A percentile compares a stretch with the other conserved stretches of the same genome.
phyloP scores from a whole-genome alignment of 2,797 vertebrate genomes.

The Helostoma temminkii region DNA sequence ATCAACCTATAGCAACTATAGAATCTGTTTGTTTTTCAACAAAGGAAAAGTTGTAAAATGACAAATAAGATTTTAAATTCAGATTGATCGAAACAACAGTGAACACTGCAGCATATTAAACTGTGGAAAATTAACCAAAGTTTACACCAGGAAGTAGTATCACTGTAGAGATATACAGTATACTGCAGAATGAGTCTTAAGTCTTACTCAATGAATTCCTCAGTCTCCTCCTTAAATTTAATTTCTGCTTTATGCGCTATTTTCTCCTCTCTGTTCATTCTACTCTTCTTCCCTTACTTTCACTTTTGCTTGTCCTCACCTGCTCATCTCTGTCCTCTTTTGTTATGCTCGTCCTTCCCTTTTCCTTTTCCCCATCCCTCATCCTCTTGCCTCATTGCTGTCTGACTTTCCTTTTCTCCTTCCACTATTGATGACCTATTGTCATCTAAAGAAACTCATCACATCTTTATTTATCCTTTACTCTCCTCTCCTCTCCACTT shows the following conservation, averaged over 20 bases:
- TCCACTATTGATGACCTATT: conserved; percentile 4
- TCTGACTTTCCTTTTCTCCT: conserved; percentile 10
- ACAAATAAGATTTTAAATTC: no score
- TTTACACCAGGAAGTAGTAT: no score
- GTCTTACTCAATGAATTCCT: not conserved
- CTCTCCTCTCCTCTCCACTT: not conserved
- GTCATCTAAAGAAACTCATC: conserved; percentile 15
- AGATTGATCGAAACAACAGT: no score
- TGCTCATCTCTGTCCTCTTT: conserved; percentile 28
- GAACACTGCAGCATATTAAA: no score
- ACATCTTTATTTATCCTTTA: not conserved
- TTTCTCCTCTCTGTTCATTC: not conserved
- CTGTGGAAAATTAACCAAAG: no score
- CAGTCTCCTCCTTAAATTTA: not conserved
- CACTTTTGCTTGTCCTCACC: not conserved
- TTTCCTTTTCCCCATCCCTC: conserved; percentile 16
- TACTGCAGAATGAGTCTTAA: not conserved
- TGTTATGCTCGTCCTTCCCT: conserved; percentile 27
- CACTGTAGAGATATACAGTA: no score
- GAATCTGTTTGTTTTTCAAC: no score
- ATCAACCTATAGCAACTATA: no score
- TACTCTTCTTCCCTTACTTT: not conserved
- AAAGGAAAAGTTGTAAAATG: no score
- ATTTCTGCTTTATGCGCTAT: not conserved
- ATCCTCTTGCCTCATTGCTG: not conserved